Conservation (phyloP, 2,888 invertebrate species). For the Apamea anceps region DNA sequence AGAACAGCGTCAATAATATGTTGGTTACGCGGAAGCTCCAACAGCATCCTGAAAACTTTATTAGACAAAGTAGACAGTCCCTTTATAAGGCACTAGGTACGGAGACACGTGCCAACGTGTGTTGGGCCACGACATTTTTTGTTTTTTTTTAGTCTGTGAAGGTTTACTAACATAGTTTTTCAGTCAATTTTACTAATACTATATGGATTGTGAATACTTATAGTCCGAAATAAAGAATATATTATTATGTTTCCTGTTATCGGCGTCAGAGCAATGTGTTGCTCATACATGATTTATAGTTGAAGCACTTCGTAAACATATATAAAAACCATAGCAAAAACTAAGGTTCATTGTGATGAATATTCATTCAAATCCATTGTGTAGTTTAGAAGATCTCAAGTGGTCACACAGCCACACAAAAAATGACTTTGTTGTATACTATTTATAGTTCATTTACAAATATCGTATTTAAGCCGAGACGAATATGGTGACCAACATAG, state of each 20-base stretch:
- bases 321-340: slow-evolving; percentile 25
- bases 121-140: not conserved
- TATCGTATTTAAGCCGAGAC: not conserved
- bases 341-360: slow-evolving; percentile 13
- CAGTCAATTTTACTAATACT: not conserved
- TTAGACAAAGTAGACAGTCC: not conserved
- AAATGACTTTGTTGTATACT: not conserved
- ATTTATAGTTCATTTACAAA: not conserved
- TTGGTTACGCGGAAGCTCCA: too few species aligned
- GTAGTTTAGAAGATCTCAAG: not conserved
- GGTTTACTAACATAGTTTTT: not conserved
- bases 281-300: slow-evolving; percentile 23
- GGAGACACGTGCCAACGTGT: not conserved
- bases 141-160: not conserved
- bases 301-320: slow-evolving; percentile 18
- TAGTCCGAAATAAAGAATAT: not conserved
- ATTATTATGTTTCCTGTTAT: slow-evolving; percentile 16
- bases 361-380: slow-evolving; percentile 20
- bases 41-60: not conserved
- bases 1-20: not conserved
- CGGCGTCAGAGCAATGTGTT: slow-evolving; percentile 43
- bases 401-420: not conserved
- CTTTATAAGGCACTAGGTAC: not conserved
- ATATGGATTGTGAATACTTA: not conserved
- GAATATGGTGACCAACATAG: not conserved